Percentiles rank a stretch among this genome's conserved stretches.
Conservation (phyloP, 2,113 vertebrate genomes). For the Procapra przewalskii region DNA sequence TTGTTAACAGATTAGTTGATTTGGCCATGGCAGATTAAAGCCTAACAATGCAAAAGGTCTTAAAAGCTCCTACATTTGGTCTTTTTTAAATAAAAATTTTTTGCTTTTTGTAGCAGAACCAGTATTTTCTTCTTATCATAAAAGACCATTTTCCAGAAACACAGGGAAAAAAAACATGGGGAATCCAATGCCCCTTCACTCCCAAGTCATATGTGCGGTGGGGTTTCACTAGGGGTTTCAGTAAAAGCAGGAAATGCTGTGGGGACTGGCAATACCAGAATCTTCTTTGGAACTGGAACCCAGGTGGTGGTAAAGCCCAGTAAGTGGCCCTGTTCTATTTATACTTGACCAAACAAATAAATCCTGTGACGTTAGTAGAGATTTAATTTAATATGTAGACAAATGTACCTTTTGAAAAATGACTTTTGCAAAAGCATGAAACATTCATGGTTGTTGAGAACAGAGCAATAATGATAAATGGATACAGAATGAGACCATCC, state of each 20-base stretch:
- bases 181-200: background rate
- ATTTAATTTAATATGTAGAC: conserved; percentile 46
- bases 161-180: background rate
- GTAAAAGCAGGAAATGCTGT: conserved; percentile 69
- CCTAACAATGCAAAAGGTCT: conserved; percentile 9
- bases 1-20: background rate
- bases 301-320: conserved; percentile 63
- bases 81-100: conserved; percentile 39
- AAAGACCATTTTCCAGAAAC: conserved; percentile 19
- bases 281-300: conserved; percentile 70
- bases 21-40: conserved; percentile 6
- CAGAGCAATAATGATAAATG: conserved; percentile 40
- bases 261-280: conserved; percentile 20
- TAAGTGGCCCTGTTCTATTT: conserved; percentile 62
- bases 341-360: conserved; percentile 46
- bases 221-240: conserved; percentile 50
- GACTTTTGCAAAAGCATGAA: conserved; percentile 44
- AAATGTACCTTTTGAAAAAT: conserved; percentile 31
- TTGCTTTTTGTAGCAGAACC: conserved; percentile 24
- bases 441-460: conserved; percentile 46
- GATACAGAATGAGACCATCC: conserved; percentile 24
- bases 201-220: background rate
- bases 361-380: background rate
- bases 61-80: background rate
- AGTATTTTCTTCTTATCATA: background rate